These are phyloP conservation scores for Psilanteris sp. DNA, from an alignment of 1,140 invertebrate genomes.

Conservation along the genomic window DNA sequence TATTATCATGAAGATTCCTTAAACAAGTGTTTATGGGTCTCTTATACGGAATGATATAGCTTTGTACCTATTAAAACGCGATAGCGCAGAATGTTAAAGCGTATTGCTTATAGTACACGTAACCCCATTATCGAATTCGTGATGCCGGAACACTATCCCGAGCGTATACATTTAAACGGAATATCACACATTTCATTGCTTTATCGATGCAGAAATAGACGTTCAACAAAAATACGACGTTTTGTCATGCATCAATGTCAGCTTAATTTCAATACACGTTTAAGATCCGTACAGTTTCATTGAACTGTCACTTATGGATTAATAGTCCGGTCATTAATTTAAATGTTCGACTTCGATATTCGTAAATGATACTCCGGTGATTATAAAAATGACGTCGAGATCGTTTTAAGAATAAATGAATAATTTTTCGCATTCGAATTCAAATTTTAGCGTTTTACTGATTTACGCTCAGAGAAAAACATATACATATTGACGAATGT, in stretches of 20 bases:
- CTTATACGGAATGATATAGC: slow-evolving; percentile 71
- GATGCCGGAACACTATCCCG: slow-evolving; percentile 74
- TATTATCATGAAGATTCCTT: slow-evolving; percentile 19
- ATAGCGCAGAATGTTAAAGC: slow-evolving; percentile 67
- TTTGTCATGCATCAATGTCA: slow-evolving; percentile 67
- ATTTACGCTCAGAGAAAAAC: too few relatives aligned
- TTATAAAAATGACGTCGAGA: too few relatives aligned
- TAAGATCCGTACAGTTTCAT: too few relatives aligned
- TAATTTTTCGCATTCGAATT: too few relatives aligned
- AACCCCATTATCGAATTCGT: slow-evolving; percentile 73
- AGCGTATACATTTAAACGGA: slow-evolving; percentile 64
- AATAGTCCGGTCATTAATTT: too few relatives aligned
- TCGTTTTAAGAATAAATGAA: too few relatives aligned
- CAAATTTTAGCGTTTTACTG: too few relatives aligned
- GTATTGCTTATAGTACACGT: slow-evolving; percentile 33
- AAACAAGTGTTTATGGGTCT: slow-evolving; percentile 71
- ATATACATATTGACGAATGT: too few relatives aligned
- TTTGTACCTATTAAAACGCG: slow-evolving; percentile 67
- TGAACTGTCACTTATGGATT: too few relatives aligned
- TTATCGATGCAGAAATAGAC: slow-evolving; percentile 67
- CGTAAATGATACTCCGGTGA: too few relatives aligned
- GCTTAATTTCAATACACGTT: too few relatives aligned
- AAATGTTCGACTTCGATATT: too few relatives aligned
- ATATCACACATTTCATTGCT: slow-evolving; percentile 40
- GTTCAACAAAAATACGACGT: slow-evolving; percentile 43